Conservation (phyloP, 2,797 vertebrate genomes). For the Aplochiton taeniatus region DNA sequence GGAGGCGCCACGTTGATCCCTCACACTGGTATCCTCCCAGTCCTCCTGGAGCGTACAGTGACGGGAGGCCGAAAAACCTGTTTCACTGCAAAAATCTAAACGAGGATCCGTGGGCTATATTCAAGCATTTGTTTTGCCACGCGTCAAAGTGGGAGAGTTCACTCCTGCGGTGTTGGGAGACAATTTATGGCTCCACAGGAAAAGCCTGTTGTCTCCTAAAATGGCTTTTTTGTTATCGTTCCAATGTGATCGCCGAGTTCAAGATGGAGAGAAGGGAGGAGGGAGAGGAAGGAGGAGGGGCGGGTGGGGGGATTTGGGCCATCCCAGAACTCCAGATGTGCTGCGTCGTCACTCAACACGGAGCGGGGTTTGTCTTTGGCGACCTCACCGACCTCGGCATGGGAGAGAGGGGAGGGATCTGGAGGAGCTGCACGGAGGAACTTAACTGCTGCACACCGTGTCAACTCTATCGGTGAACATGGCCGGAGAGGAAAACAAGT, state of each 20-base stretch:
- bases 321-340: slow-evolving; percentile 22
- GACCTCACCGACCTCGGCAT: not conserved
- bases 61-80: too few species aligned
- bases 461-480: too few species aligned
- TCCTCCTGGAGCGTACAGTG: too few species aligned
- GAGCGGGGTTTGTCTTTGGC: not conserved
- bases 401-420: not conserved
- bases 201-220: slow-evolving; percentile 59
- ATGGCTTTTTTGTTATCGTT: slow-evolving; percentile 54
- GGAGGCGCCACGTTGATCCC: too few species aligned
- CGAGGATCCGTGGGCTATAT: too few species aligned
- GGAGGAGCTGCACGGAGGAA: too few species aligned
- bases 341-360: slow-evolving; percentile 9
- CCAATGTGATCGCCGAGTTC: slow-evolving; percentile 25
- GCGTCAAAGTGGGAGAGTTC: too few species aligned
- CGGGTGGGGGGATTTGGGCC: not conserved
- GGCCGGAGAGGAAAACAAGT: too few species aligned
- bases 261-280: not conserved
- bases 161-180: slow-evolving; percentile 14
- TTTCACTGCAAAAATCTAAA: too few species aligned
- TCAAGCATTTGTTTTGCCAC: too few species aligned
- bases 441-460: not conserved
- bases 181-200: slow-evolving; percentile 49
- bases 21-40: too few species aligned
- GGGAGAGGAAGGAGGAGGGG: not conserved